These are phyloP conservation scores for Cataglyphis hispanica DNA, from an alignment of 1,140 invertebrate species.

Conservation along the genomic window DNA sequence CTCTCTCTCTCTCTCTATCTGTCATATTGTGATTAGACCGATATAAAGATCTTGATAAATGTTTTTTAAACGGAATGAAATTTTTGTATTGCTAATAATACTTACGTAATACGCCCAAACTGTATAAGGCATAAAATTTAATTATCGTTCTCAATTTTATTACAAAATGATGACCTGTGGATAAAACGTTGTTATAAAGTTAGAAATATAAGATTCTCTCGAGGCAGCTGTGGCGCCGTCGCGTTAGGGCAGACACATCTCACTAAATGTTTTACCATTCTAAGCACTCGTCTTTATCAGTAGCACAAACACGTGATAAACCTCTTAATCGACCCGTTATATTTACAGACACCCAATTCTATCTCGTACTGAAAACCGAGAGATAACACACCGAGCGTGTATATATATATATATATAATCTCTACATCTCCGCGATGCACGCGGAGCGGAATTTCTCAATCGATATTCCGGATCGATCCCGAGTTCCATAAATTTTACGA, in stretches of 20 bases:
- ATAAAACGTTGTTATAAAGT: background rate
- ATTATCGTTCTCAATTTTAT: background rate
- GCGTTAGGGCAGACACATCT: background rate
- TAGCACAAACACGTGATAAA: conserved; percentile 53
- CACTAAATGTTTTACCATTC: conserved; percentile 35
- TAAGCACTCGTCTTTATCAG: conserved; percentile 52
- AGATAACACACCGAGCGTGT: conserved; percentile 17
- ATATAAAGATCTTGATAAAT: background rate
- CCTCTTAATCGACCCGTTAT: conserved; percentile 41
- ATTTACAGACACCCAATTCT: conserved; percentile 60
- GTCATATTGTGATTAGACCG: conserved; percentile 19
- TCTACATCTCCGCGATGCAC: conserved; percentile 23
- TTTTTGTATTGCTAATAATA: background rate
- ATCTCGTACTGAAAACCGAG: conserved; percentile 33
- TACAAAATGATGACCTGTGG: background rate
- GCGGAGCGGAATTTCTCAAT: background rate
- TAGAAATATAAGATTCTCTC: background rate
- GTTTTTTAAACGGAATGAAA: background rate
- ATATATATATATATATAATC: conserved; percentile 6
- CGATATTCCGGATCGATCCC: background rate
- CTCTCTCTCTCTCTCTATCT: too few species aligned
- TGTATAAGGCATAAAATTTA: too few species aligned
- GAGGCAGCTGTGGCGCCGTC: background rate
- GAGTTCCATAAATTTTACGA: background rate
- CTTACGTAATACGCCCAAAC: background rate